Base-by-base conservation (phyloP, 2,113 vertebrate genomes). In the Cyprinodon brontotheroides region DNA sequence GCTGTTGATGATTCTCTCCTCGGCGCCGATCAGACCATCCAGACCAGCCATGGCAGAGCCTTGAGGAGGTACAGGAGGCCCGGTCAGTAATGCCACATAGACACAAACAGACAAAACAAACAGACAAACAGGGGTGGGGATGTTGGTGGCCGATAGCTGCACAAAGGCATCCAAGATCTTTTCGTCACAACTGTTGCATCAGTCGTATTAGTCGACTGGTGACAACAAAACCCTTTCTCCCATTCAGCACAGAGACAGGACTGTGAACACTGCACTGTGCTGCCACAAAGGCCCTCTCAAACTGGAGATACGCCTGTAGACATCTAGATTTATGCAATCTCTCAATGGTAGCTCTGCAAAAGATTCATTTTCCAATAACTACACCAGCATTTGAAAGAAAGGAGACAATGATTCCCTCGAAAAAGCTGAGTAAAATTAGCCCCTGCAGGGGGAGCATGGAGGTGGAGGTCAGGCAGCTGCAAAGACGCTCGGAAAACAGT, bases 1-100 rank as follows among this genome's bases (percentile, higher is more conserved):
- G 93, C 94, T 96, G 94, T 97, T 99, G 86, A 98, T 96, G 82
- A 96, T 93, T 85, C 96, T 96, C 82, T 99, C 97, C 83, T 98
- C 97, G 0, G 96, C 94, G 0, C 97, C 97, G 0, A 98, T 97
- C 89, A 99, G 94, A 20, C 96, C 95, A 0, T 97, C 96, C 75
- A 96, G 88, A 74, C 96, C 95, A 0, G 95, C 95, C 90, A 96
- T 93, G 65, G 95, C 97, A 39, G 97, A 99, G 60, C 97, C 98
- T 99, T 94, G n/a, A 48, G 79, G 82, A 67, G 86, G 71, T 37
- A 50, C 74, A 68, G 38, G 20, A 11, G 76, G 61, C 43, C 59
- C 37, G 6, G 75, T 86, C 77, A 91, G 57, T 63, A 65, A 74
- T 59, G 71, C 67, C 43, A 37, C 71, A 72, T 37, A 7, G 65